Percentiles rank a stretch among this genome's conserved stretches.
These are phyloP conservation scores for Pangasianodon gigas DNA, from an alignment of 2,113 vertebrate species.

Conservation along the genomic window DNA sequence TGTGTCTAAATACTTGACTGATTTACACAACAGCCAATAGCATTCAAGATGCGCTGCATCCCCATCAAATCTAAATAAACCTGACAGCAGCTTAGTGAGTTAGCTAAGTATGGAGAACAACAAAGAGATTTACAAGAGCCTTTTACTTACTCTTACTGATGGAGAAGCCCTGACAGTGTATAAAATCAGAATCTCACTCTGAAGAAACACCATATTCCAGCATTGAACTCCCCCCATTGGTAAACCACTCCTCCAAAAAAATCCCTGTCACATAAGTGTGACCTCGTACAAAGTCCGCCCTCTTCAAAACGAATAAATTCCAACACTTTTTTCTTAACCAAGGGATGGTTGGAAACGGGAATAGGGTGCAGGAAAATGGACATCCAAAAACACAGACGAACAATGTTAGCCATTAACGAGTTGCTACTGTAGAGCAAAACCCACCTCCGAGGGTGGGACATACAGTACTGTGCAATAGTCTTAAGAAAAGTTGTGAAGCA, in stretches of 20 bases:
- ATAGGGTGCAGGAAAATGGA: not conserved
- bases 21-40: not conserved
- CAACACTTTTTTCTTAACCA: not conserved
- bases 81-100: not conserved
- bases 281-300: not conserved
- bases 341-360: not conserved
- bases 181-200: not conserved
- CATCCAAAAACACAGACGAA: not conserved
- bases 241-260: not conserved
- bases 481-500: not conserved
- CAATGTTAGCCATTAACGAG: not conserved
- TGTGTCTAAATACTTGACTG: not conserved
- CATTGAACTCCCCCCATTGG: not conserved
- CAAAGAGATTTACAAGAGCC: not conserved
- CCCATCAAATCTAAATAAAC: not conserved
- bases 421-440: not conserved
- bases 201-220: not conserved
- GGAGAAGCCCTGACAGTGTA: not conserved
- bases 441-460: not conserved
- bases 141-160: not conserved
- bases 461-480: not conserved
- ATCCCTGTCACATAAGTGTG: not conserved
- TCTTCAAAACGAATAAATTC: not conserved
- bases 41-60: not conserved
- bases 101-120: not conserved